phyloP scores from a whole-genome alignment of 2,888 invertebrate genomes.

The Electrophaes corylata region DNA sequence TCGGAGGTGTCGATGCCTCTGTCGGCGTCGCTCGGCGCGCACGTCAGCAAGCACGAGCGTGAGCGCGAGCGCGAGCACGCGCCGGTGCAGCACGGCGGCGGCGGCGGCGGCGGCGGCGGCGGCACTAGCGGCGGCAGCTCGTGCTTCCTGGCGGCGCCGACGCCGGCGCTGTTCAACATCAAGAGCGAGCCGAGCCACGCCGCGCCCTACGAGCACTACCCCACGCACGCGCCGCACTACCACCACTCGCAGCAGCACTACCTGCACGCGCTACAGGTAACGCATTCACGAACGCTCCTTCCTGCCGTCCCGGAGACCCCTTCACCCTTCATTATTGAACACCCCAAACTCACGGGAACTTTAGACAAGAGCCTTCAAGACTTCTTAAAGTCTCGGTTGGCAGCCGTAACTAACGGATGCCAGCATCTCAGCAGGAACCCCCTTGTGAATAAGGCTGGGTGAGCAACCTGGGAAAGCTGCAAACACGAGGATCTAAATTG shows the following conservation, averaged over 20 bases:
- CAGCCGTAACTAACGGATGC: no score
- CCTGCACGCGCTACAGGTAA: slow-evolving; percentile 78
- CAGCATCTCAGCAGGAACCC: no score
- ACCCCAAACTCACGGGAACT: no score
- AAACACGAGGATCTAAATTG: no score
- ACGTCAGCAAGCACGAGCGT: slow-evolving; percentile 56
- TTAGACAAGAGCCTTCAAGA: no score
- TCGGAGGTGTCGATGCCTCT: slow-evolving; percentile 75
- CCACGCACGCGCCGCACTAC: slow-evolving; percentile 61
- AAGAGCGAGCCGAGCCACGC: slow-evolving; percentile 74
- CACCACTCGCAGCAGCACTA: slow-evolving; percentile 81
- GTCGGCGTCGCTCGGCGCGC: slow-evolving; percentile 56
- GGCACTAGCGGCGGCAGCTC: slow-evolving; percentile 48
- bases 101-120: slow-evolving; percentile 46
- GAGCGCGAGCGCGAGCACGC: slow-evolving; percentile 51
- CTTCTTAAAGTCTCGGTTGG: no score
- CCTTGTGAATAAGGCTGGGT: no score
- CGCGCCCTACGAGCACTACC: slow-evolving; percentile 60
- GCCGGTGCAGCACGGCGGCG: slow-evolving; percentile 50
- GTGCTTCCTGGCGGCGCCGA: slow-evolving; percentile 64
- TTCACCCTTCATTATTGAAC: neutral
- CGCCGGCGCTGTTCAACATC: slow-evolving; percentile 74
- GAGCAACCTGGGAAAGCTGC: no score
- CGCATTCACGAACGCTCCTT: no score
- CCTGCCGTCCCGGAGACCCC: no score